A percentile compares a stretch with the other conserved stretches of the same genome.
These are phyloP conservation scores for Gallinago paraguaiae DNA, from an alignment of 2,113 vertebrate genomes.

Conservation along the genomic window DNA sequence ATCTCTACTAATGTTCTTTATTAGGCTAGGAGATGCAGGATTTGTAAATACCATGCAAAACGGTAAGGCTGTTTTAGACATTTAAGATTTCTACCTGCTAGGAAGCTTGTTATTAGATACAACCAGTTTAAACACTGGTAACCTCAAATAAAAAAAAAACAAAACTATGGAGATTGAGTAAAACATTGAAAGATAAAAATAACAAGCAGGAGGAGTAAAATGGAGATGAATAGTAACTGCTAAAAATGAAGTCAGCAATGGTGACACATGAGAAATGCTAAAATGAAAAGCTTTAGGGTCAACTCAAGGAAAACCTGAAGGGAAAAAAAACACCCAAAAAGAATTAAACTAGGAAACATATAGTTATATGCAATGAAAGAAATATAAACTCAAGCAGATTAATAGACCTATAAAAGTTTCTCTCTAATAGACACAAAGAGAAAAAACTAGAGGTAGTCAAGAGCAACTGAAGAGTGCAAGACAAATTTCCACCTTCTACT, in stretches of 20 bases:
- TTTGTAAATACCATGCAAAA: neutral
- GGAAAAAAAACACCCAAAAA: neutral
- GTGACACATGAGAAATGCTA: neutral
- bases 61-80: neutral
- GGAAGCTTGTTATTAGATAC: neutral
- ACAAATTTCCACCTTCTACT: neutral
- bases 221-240: neutral
- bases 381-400: neutral
- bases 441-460: neutral
- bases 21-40: neutral
- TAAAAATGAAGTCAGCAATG: neutral
- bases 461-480: neutral
- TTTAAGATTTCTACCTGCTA: neutral
- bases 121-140: neutral
- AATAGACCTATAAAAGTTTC: neutral
- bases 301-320: neutral
- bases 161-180: neutral
- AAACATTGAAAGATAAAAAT: neutral
- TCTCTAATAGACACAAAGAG: neutral
- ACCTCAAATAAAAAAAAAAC: neutral
- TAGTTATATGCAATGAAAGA: neutral
- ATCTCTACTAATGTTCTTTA: neutral
- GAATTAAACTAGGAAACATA: neutral
- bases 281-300: neutral
- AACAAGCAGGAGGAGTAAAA: neutral